Conservation (phyloP, 2,797 vertebrate species). For the Discoglossus pictus region DNA sequence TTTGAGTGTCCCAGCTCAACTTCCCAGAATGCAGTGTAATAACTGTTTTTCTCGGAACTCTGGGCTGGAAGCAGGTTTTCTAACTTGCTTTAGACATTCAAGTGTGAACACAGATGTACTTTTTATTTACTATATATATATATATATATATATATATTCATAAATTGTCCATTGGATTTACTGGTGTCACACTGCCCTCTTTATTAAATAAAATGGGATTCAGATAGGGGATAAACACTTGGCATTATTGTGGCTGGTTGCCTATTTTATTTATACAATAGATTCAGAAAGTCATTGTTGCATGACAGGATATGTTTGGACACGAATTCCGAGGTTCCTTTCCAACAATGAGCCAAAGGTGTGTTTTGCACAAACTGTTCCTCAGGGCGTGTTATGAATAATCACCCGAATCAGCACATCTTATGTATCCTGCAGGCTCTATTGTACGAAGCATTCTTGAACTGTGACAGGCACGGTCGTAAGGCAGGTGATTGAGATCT, state of each 20-base stretch:
- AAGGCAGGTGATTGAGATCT: slow-evolving; percentile 36
- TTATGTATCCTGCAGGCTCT: slow-evolving; percentile 33
- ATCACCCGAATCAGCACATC: slow-evolving; percentile 34
- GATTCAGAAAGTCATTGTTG: slow-evolving; percentile 56
- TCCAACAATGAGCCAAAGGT: slow-evolving; percentile 44
- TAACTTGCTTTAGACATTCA: no score
- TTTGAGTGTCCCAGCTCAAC: no score
- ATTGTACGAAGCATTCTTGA: slow-evolving; percentile 23
- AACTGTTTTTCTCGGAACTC: no score
- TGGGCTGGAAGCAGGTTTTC: no score
- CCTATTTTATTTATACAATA: slow-evolving; percentile 54
- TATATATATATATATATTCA: no score
- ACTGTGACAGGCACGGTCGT: slow-evolving; percentile 42
- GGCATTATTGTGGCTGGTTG: slow-evolving; percentile 42
- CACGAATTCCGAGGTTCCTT: slow-evolving; percentile 50
- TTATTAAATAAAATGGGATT: slow-evolving; percentile 34
- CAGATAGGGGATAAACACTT: slow-evolving; percentile 1
- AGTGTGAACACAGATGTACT: no score
- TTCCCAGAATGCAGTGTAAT: no score
- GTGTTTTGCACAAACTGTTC: slow-evolving; percentile 50
- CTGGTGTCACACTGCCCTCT: slow-evolving; percentile 66
- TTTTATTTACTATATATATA: no score
- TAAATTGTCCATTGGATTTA: slow-evolving; percentile 42
- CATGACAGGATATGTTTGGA: slow-evolving; percentile 52
- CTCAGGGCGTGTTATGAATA: slow-evolving; percentile 33